Percentiles rank a stretch among this genome's conserved stretches.
These are phyloP conservation scores for Drosophila rubida DNA, from an alignment of 2,888 invertebrate genomes.

Conservation along the genomic window DNA sequence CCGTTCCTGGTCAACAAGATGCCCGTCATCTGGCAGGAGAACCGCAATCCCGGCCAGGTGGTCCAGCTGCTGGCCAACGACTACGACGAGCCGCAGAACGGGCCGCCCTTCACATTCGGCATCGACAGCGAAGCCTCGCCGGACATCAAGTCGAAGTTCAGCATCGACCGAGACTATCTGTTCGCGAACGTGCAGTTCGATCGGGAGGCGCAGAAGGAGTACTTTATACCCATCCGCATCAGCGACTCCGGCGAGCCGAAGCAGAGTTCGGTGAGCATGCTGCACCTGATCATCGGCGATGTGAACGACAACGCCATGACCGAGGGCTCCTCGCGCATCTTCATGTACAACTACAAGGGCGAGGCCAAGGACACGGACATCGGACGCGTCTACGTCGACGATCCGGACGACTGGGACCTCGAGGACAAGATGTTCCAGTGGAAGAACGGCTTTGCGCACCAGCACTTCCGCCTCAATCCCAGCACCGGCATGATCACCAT, in stretches of 20 bases:
- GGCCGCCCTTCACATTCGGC: slow-evolving; percentile 92
- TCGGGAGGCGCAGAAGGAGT: slow-evolving; percentile 94
- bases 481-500: slow-evolving; percentile 95
- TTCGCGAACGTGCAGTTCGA: slow-evolving; percentile 92
- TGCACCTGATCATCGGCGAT: slow-evolving; percentile 97
- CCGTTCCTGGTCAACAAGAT: slow-evolving; percentile 93
- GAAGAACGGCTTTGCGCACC: slow-evolving; percentile 86
- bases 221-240: slow-evolving; percentile 94
- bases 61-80: slow-evolving; percentile 91
- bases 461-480: slow-evolving; percentile 90
- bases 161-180: slow-evolving; percentile 89
- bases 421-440: slow-evolving; percentile 95
- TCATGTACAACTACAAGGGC: slow-evolving; percentile 97
- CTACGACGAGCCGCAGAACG: slow-evolving; percentile 92
- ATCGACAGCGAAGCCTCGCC: slow-evolving; percentile 86
- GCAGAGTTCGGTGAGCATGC: slow-evolving; percentile 91
- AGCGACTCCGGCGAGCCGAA: slow-evolving; percentile 92
- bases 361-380: slow-evolving; percentile 92
- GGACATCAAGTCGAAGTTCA: slow-evolving; percentile 90
- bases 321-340: slow-evolving; percentile 94
- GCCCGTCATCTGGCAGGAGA: slow-evolving; percentile 94
- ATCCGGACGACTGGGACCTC: slow-evolving; percentile 98
- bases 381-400: slow-evolving; percentile 94
- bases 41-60: slow-evolving; percentile 89
- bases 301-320: slow-evolving; percentile 96